Evolutionary conservation across 2,113 vertebrate genomes (phyloP), one percentile per base, ranked within the genome.

Genomic region (Atrichornis clamosus): DNA sequence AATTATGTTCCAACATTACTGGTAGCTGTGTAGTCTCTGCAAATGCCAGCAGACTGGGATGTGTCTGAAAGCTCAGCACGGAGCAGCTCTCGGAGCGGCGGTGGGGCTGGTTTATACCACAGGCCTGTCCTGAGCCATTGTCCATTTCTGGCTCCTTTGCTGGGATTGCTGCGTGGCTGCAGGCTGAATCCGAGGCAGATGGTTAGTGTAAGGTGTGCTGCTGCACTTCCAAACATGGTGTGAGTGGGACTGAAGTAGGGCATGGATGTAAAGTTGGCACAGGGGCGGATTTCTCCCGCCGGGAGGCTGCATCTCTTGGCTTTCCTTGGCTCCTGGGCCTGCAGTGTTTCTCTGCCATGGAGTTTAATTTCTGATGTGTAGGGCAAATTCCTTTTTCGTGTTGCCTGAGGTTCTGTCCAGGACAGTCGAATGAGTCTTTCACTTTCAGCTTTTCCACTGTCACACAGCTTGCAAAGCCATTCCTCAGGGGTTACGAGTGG

Each of bases 361-460:
- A 79, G 89, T 85, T 95, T 76, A 64, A 53, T 81, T 94, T 88
- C 90, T 94, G 68, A 75, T 67, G 75, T 10, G 42, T 22, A 67
- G 80, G 73, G 93, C 86, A 90, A 59, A 95, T 92, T 89, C 93
- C 80, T 95, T 95, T 90, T 77, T 93, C 37, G 5, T 94, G 77
- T 69, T 94, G 90, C 73, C 65, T 68, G 73, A 83, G 56, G 67
- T 93, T 88, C 89, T 87, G 55, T 90, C 85, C 93, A 90, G 85
- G 85, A 70, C 28, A 44, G 78, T 64, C 3, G 10, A 93, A 74
- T 4, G 67, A 93, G 73, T 74, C 93, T 90, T 89, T 93, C 55
- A 7, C 83, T 95, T 95, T 94, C 90, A 96, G 90, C 89, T 93
- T 96, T 95, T 96, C 95, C 90, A 87, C 88, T 97, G 92, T 96